Evolutionary conservation across 2,888 invertebrate species (phyloP).

Genomic region (Aphelenchoides bicaudatus): DNA sequence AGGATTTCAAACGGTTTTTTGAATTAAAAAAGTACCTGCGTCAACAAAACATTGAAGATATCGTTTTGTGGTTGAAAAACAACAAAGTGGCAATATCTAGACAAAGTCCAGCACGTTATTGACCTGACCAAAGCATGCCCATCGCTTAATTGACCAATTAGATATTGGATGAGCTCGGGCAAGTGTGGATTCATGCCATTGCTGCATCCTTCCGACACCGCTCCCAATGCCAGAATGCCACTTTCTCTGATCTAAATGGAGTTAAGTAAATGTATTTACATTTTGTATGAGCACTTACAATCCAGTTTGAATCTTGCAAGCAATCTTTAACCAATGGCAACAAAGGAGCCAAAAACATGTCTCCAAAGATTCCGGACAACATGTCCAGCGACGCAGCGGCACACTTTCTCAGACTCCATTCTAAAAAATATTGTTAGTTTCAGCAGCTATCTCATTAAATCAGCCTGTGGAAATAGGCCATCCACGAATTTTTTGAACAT

Average conservation of each 20-base stretch:
- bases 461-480: too few relatives aligned
- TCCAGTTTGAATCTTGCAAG: slow-evolving; percentile 90
- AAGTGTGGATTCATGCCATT: slow-evolving; percentile 92
- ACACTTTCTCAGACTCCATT: slow-evolving; percentile 95
- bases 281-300: slow-evolving; percentile 65
- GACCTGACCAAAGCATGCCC: slow-evolving; percentile 79
- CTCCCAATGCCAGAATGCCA: slow-evolving; percentile 87
- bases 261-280: neutral
- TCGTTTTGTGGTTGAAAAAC: slow-evolving; percentile 89
- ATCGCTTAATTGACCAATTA: slow-evolving; percentile 81
- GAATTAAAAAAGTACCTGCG: slow-evolving; percentile 68
- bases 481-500: too few relatives aligned
- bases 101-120: slow-evolving; percentile 98
- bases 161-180: slow-evolving; percentile 88
- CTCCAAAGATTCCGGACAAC: slow-evolving; percentile 90
- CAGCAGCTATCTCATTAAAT: too few relatives aligned
- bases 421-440: slow-evolving; percentile 84
- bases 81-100: slow-evolving; percentile 96
- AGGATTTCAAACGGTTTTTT: slow-evolving; percentile 4
- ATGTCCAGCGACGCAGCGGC: slow-evolving; percentile 96
- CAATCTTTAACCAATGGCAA: slow-evolving; percentile 95
- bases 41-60: slow-evolving; percentile 89
- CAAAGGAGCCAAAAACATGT: slow-evolving; percentile 85
- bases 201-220: slow-evolving; percentile 83
- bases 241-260: slow-evolving; percentile 71